These are phyloP conservation scores for Myiotriccus ornatus DNA, from an alignment of 2,797 vertebrate species.

Conservation along the genomic window DNA sequence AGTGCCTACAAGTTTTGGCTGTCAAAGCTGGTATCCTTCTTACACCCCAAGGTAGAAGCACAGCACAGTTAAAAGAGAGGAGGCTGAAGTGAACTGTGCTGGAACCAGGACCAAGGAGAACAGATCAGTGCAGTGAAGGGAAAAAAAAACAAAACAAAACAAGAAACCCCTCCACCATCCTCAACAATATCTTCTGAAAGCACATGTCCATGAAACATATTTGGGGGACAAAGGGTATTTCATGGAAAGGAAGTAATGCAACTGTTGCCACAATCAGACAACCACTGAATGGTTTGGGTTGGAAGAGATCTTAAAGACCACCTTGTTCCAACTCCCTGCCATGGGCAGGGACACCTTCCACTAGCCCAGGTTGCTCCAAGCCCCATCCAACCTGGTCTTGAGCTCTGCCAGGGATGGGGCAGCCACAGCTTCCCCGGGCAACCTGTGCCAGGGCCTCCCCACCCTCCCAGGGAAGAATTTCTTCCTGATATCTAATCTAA, in stretches of 20 bases:
- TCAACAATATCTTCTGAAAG: neutral
- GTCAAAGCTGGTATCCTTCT: neutral
- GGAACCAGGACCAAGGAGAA: neutral
- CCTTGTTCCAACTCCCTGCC: neutral
- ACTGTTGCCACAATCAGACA: accelerated
- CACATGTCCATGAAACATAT: neutral
- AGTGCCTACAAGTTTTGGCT: neutral
- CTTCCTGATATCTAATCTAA: neutral
- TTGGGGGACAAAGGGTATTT: neutral
- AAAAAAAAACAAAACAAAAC: accelerated
- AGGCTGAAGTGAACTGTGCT: neutral
- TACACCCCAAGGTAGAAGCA: neutral
- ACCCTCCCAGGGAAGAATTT: neutral
- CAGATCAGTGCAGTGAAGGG: neutral
- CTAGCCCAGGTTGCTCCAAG: neutral
- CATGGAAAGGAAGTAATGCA: neutral
- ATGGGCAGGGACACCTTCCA: neutral
- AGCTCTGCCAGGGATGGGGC: neutral
- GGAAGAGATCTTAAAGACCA: neutral
- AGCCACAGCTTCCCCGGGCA: neutral
- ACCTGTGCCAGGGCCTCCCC: neutral
- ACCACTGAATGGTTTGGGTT: neutral
- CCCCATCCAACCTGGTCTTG: neutral
- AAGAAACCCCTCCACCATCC: neutral
- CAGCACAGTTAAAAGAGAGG: neutral